Base-by-base conservation (phyloP, 2,888 invertebrate genomes). In the Melanchra persicariae region DNA sequence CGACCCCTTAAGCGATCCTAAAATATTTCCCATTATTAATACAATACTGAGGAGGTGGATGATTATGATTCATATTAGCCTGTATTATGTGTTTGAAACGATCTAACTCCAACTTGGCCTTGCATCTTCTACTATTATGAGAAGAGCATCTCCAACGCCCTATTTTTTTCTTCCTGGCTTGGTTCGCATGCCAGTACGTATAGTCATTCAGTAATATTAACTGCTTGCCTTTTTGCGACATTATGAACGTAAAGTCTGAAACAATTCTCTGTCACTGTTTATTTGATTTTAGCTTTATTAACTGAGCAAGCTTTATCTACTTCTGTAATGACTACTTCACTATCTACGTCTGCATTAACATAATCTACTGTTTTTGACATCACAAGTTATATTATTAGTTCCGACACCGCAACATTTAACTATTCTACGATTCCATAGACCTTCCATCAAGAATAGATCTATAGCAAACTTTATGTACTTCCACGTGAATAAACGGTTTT, bases 131-230 rank as follows among this genome's bases (percentile, higher is more conserved):
- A 54, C 77, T 79, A 2, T 77, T 69, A 19, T 81, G 82, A 0
- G 81, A 78, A 1, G 77, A 78, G 34, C 59, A 76, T 71, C 64
- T 77, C 83, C 59, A 70, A 19, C 49, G 70, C 15, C 37, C 66
- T 54, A 78, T 78, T 0, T 51, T n/a, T 54, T 62, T 78, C 61
- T 55, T 52, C 43, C 75, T 26, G 19, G 65, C 22, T 26, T 64
- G 40, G 30, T 74, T 76, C 3, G 70, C 69, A 58, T 68, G 77
- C 24, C 79, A 80, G 59, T 87, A 88, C 7, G 81, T 88, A 52
- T 84, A 88, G 0, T 82, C 76, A 34, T 79, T 67, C 8, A 85
- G 22, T 60, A 85, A 57, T 58, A 89, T 68, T 24, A 89, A 74
- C 3, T 75, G 55, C 19, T 84, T 85, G 12, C 88, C 89, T 74